Evolutionary conservation across 2,888 invertebrate genomes (phyloP).

Genomic region (Scaptomyza reducta): DNA sequence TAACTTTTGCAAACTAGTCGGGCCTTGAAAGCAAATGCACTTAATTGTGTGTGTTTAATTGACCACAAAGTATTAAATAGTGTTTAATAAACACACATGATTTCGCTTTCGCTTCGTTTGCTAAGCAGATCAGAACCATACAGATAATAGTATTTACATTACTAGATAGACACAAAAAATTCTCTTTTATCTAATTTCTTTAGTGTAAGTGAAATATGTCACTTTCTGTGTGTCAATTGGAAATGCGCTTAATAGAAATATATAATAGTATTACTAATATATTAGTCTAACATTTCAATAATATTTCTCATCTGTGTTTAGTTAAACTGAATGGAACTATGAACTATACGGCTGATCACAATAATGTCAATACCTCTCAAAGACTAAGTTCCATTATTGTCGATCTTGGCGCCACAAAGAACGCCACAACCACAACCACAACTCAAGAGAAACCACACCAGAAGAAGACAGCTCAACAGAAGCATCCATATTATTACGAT

Average conservation of each 20-base stretch:
- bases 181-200: too few species aligned
- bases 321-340: constrained; percentile 12
- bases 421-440: background rate
- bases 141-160: too few species aligned
- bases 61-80: background rate
- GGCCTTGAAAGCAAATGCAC: background rate
- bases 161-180: too few species aligned
- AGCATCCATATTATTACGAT: background rate
- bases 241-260: too few species aligned
- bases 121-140: too few species aligned
- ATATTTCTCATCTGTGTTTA: background rate
- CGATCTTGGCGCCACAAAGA: background rate
- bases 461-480: background rate
- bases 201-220: too few species aligned
- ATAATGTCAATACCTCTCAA: background rate
- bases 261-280: too few species aligned
- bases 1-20: background rate
- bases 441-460: background rate
- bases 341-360: background rate
- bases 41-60: background rate
- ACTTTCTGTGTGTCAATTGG: too few species aligned
- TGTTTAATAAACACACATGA: too few species aligned
- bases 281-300: background rate
- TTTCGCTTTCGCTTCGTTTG: too few species aligned
- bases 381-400: constrained; percentile 11